These are phyloP conservation scores for Australoheros scitulus DNA, from an alignment of 2,113 vertebrate genomes.

Conservation along the genomic window DNA sequence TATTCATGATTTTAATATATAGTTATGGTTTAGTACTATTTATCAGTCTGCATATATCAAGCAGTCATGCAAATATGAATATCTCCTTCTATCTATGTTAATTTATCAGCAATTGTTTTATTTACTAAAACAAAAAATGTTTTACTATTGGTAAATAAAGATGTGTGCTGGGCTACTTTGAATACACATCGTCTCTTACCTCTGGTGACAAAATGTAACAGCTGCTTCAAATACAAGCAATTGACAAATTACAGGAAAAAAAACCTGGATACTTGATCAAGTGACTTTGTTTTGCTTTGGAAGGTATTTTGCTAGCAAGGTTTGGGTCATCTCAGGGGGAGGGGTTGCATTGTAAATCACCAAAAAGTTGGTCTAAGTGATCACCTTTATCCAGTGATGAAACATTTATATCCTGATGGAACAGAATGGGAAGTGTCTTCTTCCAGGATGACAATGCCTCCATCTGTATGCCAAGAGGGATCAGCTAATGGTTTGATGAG, in stretches of 20 bases:
- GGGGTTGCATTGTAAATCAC: neutral
- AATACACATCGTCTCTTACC: neutral
- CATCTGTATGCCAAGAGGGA: neutral
- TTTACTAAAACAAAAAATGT: neutral
- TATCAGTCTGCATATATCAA: neutral
- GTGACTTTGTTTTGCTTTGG: constrained; percentile 1
- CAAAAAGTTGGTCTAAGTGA: neutral
- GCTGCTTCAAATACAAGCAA: neutral
- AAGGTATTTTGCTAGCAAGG: neutral
- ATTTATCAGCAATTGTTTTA: neutral
- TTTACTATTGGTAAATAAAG: neutral
- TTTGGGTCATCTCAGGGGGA: neutral
- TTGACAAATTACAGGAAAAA: neutral
- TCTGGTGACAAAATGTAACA: constrained; percentile 17
- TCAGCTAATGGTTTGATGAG: neutral
- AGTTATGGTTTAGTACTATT: neutral
- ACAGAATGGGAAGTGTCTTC: neutral
- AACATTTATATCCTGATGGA: neutral
- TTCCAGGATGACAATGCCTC: neutral
- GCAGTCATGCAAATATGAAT: neutral
- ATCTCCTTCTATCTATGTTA: neutral
- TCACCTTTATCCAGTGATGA: neutral
- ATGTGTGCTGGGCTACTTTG: constrained; percentile 16
- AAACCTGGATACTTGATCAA: neutral
- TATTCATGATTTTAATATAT: neutral